A percentile compares a stretch with the other conserved stretches of the same genome.
Conservation (phyloP, 2,113 vertebrate species). For the Silurus asotus region DNA sequence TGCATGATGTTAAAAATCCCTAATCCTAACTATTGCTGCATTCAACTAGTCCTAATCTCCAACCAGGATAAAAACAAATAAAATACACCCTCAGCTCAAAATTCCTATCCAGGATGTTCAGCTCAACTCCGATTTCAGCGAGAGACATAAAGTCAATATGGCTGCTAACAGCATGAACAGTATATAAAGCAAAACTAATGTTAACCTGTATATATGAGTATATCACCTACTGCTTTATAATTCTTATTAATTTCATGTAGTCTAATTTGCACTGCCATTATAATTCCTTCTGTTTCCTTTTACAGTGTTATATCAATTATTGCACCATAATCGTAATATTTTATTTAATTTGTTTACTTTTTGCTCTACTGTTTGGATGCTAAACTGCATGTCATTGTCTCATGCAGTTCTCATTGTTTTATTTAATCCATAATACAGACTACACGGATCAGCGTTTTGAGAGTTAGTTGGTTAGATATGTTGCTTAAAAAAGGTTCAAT, state of each 20-base stretch:
- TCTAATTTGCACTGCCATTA: no score
- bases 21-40: not conserved
- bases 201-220: not conserved
- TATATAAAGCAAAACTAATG: not conserved
- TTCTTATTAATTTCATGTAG: no score
- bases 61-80: not conserved
- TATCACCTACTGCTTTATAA: not conserved
- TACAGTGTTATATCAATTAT: no score
- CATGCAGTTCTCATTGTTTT: no score
- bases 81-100: not conserved
- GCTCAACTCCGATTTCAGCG: not conserved
- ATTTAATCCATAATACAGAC: no score
- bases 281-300: no score
- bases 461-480: not conserved
- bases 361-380: no score
- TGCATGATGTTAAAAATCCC: not conserved
- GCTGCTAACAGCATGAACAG: not conserved
- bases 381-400: no score
- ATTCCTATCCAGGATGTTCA: not conserved
- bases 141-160: not conserved
- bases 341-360: no score
- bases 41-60: not conserved
- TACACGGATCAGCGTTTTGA: not conserved
- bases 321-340: no score
- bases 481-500: no score